phyloP scores from a whole-genome alignment of 92 coral and sea anemone species.

The Parazoanthus swiftii region DNA sequence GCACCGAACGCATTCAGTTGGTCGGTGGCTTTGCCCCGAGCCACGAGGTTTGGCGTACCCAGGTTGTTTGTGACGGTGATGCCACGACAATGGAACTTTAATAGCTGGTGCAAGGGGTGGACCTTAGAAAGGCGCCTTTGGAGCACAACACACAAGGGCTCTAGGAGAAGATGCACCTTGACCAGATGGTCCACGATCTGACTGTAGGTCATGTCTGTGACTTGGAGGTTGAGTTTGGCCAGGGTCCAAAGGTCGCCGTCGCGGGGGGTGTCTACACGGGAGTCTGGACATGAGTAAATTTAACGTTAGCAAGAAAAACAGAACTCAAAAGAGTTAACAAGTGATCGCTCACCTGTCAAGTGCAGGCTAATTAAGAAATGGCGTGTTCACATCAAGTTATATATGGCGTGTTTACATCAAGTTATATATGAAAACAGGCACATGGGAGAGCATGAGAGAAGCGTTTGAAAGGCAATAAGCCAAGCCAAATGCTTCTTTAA shows the following conservation, averaged over 20 bases:
- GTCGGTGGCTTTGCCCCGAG: neutral
- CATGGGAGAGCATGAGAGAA: too few relatives aligned
- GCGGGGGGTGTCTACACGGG: constrained; percentile 48
- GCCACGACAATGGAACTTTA: constrained; percentile 54
- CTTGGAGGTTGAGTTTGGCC: constrained; percentile 58
- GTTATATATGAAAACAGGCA: too few relatives aligned
- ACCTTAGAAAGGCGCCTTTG: constrained; percentile 32
- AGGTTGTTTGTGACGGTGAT: constrained; percentile 22
- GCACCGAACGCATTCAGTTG: constrained; percentile 40
- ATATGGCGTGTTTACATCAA: too few relatives aligned
- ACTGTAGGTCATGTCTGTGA: constrained; percentile 52
- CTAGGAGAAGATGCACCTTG: constrained; percentile 46
- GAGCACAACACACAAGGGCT: constrained; percentile 43
- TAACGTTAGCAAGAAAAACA: too few relatives aligned
- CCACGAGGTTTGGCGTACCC: constrained; percentile 36
- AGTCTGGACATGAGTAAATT: constrained; percentile 27
- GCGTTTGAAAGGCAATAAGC: too few relatives aligned
- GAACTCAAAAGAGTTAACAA: too few relatives aligned
- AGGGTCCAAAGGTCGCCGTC: constrained; percentile 56
- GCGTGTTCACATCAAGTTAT: too few relatives aligned
- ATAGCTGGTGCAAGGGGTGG: constrained; percentile 40
- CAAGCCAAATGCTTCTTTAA: too few relatives aligned
- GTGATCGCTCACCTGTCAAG: too few relatives aligned
- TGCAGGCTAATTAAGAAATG: too few relatives aligned
- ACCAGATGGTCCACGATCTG: constrained; percentile 64